A percentile compares a stretch with the other conserved stretches of the same genome.
Conservation (phyloP, 2,797 vertebrate species). For the Myotis planiceps region DNA sequence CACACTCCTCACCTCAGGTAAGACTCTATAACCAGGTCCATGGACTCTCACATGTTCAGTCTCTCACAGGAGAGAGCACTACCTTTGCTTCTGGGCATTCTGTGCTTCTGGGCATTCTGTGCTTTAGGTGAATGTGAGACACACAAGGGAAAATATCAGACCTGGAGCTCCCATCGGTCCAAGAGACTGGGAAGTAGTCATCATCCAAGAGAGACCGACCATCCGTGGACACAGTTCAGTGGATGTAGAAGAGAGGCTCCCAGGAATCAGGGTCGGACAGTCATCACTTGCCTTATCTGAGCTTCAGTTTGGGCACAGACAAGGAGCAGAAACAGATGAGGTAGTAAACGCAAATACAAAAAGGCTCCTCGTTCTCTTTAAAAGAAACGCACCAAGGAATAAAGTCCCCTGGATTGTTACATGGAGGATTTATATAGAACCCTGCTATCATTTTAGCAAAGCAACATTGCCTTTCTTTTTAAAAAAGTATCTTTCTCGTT, state of each 20-base stretch:
- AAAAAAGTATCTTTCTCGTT: no score
- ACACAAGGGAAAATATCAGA: background rate
- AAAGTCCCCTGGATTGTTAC: background rate
- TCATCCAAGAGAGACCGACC: background rate
- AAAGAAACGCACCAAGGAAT: background rate
- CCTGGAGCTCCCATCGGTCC: background rate
- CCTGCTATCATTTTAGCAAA: background rate
- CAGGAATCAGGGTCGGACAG: background rate
- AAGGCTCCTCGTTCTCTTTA: background rate
- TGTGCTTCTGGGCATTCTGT: background rate
- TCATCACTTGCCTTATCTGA: background rate
- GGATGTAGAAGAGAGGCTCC: background rate
- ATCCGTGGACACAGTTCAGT: background rate
- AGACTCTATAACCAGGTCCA: background rate
- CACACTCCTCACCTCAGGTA: background rate
- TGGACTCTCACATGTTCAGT: background rate
- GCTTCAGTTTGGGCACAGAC: slow-evolving; percentile 10
- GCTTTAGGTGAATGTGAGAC: background rate
- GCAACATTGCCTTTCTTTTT: no score
- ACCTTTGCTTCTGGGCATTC: background rate
- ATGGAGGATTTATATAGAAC: background rate
- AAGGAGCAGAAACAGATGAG: background rate
- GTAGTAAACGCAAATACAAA: background rate
- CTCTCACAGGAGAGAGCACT: background rate
- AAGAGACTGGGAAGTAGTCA: background rate